Base-by-base conservation (phyloP, 2,888 invertebrate species). In the Drosophila borealis region DNA sequence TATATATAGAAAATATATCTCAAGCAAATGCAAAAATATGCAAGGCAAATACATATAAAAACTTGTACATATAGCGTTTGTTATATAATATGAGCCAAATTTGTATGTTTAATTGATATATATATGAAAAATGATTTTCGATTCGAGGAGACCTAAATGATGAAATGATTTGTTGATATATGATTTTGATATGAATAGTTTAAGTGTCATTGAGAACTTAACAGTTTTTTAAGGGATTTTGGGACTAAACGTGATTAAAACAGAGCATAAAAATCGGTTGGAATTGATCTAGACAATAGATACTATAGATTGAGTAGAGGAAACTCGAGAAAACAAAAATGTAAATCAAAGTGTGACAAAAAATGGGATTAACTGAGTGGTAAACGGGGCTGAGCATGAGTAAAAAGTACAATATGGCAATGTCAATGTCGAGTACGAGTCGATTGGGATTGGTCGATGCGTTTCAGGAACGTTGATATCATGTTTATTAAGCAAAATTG, bases 11-110 rank as follows among this genome's bases (percentile, higher is more conserved):
- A 59, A 67, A 60, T 29, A 63, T 44, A 53, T 74, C 56, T 75
- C 69, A 80, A 88, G 89, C 90, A 89, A 84, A 90, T 73, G 78
- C 84, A 81, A 88, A 76, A 68, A 33, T 61, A 67, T 55, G 67
- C 74, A 69, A 78, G 60, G 51, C 57, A 74, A 67, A 64, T 77
- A 85, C 57, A 66, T 59, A 68, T 51, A 34, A 36, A 50, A 33
- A 39, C 48, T 65, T 63, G 45, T 60, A 67, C 44, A 67, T 46
- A 63, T 83, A 70, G 33, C 57, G 14, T 17, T 53, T 60, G 36
- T 50, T 56, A 33, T 54, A 41, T 45, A 49, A 45, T 56, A 51
- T 57, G 54, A 74, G 44, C 50, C 51, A 76, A 13, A 48, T 41
- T 36, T 49, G 19, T 42, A 42, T 64, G 25, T 42, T 64, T 33